A percentile compares a stretch with the other conserved stretches of the same genome.
Conservation (phyloP, 2,888 invertebrate genomes). For the Dysmachus trigonus region DNA sequence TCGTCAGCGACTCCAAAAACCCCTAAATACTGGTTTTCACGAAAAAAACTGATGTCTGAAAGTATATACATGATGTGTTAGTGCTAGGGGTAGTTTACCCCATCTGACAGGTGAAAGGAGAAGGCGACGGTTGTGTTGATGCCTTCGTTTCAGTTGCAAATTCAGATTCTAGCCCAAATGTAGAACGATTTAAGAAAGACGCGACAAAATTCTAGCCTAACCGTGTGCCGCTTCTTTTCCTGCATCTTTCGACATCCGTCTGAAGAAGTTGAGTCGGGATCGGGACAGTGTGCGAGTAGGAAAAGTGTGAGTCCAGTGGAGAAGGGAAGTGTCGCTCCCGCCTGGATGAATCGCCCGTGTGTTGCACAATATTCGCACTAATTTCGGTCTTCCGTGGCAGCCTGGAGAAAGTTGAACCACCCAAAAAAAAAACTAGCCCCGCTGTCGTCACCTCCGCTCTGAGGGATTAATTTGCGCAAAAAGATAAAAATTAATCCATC, state of each 20-base stretch:
- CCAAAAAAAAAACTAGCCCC: not conserved
- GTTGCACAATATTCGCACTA: not conserved
- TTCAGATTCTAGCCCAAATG: not conserved
- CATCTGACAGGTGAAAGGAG: slow-evolving; percentile 19
- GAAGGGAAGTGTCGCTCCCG: not conserved
- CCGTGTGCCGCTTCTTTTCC: not conserved
- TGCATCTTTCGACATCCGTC: not conserved
- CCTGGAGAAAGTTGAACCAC: not conserved
- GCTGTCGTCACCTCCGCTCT: not conserved
- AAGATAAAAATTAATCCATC: not conserved
- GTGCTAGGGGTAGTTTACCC: too few relatives aligned
- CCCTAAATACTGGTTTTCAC: too few relatives aligned
- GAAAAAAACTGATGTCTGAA: too few relatives aligned
- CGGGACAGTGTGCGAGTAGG: not conserved
- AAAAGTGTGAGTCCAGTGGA: not conserved
- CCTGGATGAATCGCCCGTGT: not conserved
- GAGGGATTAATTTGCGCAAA: not conserved
- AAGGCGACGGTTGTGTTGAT: not conserved
- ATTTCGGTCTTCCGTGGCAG: not conserved
- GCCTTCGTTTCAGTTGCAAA: not conserved
- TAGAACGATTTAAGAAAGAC: not conserved
- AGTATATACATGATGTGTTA: too few relatives aligned
- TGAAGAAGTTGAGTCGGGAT: not conserved
- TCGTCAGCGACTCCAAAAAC: too few relatives aligned
- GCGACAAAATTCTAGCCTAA: not conserved